Percentiles rank a stretch among this genome's conserved stretches.
Conservation (phyloP, 1,140 invertebrate genomes). For the Apis laboriosa region DNA sequence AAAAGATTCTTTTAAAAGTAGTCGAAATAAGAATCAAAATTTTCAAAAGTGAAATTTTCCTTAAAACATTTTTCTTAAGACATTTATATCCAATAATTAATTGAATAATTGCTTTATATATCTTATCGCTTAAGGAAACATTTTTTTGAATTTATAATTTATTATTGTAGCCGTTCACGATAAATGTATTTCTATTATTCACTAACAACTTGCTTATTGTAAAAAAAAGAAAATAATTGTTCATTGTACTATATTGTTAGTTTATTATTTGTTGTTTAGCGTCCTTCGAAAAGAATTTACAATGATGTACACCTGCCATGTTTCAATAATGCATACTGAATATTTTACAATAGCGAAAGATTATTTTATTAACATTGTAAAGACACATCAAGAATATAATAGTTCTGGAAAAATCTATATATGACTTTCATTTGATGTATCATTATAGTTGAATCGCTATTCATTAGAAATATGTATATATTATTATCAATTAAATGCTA, state of each 20-base stretch:
- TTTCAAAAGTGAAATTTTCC: too few species aligned
- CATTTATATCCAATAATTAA: not conserved
- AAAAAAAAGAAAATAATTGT: not conserved
- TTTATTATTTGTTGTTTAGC: not conserved
- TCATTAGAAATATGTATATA: not conserved
- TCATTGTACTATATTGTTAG: not conserved
- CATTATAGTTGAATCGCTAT: conserved; percentile 25
- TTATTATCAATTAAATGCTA: not conserved
- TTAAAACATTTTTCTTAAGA: not conserved
- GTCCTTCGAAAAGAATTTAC: conserved; percentile 42
- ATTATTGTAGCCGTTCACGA: not conserved
- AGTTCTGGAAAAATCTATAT: conserved; percentile 17
- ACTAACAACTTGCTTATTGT: not conserved
- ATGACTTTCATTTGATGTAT: conserved; percentile 46
- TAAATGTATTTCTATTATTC: not conserved
- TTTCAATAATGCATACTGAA: conserved; percentile 54
- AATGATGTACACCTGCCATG: conserved; percentile 48
- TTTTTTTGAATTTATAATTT: not conserved
- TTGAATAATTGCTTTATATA: not conserved
- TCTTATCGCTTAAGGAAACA: not conserved
- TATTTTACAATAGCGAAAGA: not conserved
- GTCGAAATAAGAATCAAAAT: too few species aligned
- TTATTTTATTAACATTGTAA: conserved; percentile 43
- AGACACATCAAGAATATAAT: not conserved
- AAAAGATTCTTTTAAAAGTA: too few species aligned